Evolutionary conservation across 2,797 vertebrate genomes (phyloP), one percentile per base, ranked within the genome.

Genomic region (Prionace glauca): DNA sequence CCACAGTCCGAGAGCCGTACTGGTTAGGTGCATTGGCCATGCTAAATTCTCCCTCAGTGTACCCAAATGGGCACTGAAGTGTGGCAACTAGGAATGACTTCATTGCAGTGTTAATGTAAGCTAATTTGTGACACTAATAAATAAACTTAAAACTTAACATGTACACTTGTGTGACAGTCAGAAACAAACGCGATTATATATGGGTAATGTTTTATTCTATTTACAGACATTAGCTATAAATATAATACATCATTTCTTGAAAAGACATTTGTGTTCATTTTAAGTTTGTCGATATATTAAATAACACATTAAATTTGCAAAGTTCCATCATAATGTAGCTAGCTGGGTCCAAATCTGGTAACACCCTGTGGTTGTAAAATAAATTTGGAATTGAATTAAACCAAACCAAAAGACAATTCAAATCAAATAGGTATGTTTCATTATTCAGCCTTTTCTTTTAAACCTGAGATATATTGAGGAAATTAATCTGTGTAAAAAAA

Each of bases 141-240:
- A 56, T 56, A 56, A 56, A 56, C 50, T 56, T 56, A 56, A 22
- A 72, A 26, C 71, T 72, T 74, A 72, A 45, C 14, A 56, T 32
- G 3, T 18, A 62, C 87, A n/a, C 3, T n/a, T 24, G 16, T 90
- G 60, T 16, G 50, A 14, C 67, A 94, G 69, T 18, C 71, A 56
- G 41, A 72, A 77, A 36, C 90, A 77, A 94, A 95, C 71, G 32
- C 71, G 18, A 14, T 77, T 84, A 87, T 87, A 26, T 97, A 97
- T 97, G 96, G 98, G 97, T 98, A 98, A 98, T 97, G 98, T 98
- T 99, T 99, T 99, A 99, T 98, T 98, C 98, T 99, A 99, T 99
- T 98, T 99, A 99, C 99, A 99, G 97, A 98, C 97, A 98, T 98
- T 98, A 98, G 98, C 98, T 99, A 99, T 99, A 99, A 99, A 99